Evolutionary conservation across 1,140 invertebrate genomes (phyloP).

Genomic region (Sitophilus oryzae): DNA sequence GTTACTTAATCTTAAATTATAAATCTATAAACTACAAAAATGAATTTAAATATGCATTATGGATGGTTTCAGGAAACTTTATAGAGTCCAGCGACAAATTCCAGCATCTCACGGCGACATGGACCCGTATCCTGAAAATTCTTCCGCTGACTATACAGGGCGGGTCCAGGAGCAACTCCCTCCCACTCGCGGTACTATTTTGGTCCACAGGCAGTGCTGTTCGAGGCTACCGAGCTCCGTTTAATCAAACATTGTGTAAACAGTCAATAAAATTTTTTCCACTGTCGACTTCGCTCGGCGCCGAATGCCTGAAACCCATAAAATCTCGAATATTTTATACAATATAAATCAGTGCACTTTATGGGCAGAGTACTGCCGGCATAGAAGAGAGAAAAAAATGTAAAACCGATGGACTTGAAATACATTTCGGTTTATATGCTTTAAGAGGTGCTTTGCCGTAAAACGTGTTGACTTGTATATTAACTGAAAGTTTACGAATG

Average conservation of each 20-base stretch:
- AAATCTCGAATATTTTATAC: constrained; percentile 1
- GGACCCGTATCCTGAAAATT: neutral
- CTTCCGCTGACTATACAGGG: neutral
- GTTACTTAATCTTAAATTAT: too few relatives aligned
- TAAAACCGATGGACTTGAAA: neutral
- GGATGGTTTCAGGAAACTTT: too few relatives aligned
- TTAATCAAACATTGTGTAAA: constrained; percentile 14
- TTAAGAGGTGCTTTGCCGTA: neutral
- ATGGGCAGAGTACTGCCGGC: neutral
- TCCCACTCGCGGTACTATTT: constrained; percentile 6
- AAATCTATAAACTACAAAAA: too few relatives aligned
- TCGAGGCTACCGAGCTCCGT: neutral
- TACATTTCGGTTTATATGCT: neutral
- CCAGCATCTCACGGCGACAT: too few relatives aligned
- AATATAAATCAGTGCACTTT: neutral
- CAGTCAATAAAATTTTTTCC: constrained; percentile 10
- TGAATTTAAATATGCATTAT: too few relatives aligned
- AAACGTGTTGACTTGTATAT: neutral
- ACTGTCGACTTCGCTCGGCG: constrained; percentile 6
- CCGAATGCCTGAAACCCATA: neutral
- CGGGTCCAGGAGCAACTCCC: neutral
- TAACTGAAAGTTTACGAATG: neutral
- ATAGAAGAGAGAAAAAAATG: too few relatives aligned
- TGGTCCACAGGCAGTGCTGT: neutral
- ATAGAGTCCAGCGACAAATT: too few relatives aligned